These are phyloP conservation scores for Lytechinus variegatus DNA, from an alignment of 35 echinoderm and acorn worm genomes.

Conservation along the genomic window DNA sequence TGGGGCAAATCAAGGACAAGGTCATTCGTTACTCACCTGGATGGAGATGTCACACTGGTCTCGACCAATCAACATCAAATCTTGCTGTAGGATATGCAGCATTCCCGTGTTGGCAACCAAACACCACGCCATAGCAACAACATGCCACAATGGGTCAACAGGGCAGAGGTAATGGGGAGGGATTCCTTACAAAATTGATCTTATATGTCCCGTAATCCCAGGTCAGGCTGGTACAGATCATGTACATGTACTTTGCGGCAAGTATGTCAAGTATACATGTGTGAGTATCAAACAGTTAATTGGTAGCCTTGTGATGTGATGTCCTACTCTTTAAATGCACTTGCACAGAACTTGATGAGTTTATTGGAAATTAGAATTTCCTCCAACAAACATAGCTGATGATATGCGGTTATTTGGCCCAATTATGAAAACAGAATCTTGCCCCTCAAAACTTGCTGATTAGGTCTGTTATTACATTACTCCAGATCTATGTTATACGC, in stretches of 20 bases:
- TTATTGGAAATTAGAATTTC: not conserved
- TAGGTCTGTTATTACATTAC: not conserved
- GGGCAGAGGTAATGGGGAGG: not conserved
- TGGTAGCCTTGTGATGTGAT: not conserved
- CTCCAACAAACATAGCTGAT: not conserved
- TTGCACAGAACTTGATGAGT: not conserved
- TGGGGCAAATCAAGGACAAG: not conserved
- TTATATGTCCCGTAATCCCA: not conserved
- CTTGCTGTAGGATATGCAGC: slow-evolving; percentile 58
- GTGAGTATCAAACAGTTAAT: not conserved
- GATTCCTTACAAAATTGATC: not conserved
- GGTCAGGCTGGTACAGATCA: not conserved
- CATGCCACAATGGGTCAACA: slow-evolving; percentile 4
- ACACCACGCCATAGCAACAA: slow-evolving; percentile 72
- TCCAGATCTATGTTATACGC: not conserved
- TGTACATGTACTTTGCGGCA: not conserved
- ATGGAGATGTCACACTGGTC: slow-evolving; percentile 65
- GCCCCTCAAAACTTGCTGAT: not conserved
- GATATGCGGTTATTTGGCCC: not conserved
- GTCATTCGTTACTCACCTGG: slow-evolving; percentile 37
- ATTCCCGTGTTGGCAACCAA: slow-evolving; percentile 70
- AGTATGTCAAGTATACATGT: not conserved
- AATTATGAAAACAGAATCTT: not conserved
- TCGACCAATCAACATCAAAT: slow-evolving; percentile 69
- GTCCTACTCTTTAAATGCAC: not conserved